These are phyloP conservation scores for Amblyraja radiata DNA, from an alignment of 2,797 vertebrate genomes.

Conservation along the genomic window DNA sequence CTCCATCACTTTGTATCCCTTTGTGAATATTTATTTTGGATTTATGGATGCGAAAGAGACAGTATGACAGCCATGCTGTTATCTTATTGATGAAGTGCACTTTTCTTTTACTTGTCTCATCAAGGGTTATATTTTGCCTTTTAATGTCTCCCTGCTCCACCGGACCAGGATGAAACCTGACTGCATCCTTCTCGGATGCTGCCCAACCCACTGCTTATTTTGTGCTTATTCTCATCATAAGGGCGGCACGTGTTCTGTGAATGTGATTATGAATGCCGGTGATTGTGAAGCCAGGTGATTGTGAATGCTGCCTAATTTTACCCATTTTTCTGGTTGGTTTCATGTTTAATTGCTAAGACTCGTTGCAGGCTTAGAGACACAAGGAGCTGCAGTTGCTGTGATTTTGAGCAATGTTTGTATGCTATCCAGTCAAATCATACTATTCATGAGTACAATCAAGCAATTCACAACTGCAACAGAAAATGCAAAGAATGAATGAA, in stretches of 20 bases:
- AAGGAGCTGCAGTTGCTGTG: no score
- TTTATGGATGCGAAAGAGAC: not conserved
- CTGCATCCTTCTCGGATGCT: not conserved
- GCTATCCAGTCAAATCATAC: no score
- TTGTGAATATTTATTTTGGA: not conserved
- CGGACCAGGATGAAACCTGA: not conserved
- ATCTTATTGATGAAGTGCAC: not conserved
- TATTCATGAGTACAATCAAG: no score
- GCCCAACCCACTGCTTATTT: not conserved
- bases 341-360: no score
- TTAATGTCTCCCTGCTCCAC: not conserved
- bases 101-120: not conserved
- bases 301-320: not conserved
- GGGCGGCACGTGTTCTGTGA: no score
- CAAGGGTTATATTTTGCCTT: not conserved
- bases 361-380: no score
- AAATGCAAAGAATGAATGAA: no score
- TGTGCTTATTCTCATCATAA: not conserved
- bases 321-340: not conserved
- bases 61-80: not conserved
- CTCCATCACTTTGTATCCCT: no score
- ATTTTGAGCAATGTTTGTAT: no score
- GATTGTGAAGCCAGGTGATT: not conserved
- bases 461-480: no score
- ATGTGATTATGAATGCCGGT: no score